Base-by-base conservation (phyloP, 2,797 vertebrate genomes). In the Orientallactaga sibirica region DNA sequence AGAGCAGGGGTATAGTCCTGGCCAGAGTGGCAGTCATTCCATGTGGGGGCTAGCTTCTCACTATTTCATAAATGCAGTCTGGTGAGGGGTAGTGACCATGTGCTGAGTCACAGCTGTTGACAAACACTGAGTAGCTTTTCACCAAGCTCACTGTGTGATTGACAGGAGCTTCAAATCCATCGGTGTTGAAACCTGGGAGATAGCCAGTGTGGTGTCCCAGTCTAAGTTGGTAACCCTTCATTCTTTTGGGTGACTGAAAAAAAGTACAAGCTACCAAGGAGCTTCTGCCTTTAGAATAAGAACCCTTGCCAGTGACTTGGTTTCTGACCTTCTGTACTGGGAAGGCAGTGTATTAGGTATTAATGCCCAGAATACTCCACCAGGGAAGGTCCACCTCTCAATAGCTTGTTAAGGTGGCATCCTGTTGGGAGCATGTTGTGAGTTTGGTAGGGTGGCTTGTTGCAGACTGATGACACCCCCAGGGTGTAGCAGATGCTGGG, bases 191-290 rank as follows among this genome's bases (percentile, higher is more conserved):
- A n/a, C 29, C 41, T 66, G 52, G 43, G 4, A 37, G n/a, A 19
- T 8, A 33, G 3, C 2, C 4, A 37, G 19, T 18, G 15, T 43
- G n/a, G 0, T 43, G 55, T 14, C 41, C n/a, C 15, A 33, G 25
- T 37, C 52, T 75, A 3, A 14, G 48, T 37, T 25, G 43, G 18
- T 79, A 67, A 77, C 10, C 10, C 3, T 12, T 67, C 33, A 8
- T 77, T 81, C 20, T 88, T 86, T 91, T 85, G 29, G 81, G 66
- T 88, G 27, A 20, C 11, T 33, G 78, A 79, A n/a, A 87, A 48
- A 48, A 48, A 71, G 43, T 71, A 22, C 76, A 61, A 22, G 5
- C 9, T 67, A 55, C 66, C 61, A 19, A 41, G 43, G 68, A 73
- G 67, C 5, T 33, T 76, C 70, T 58, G 55, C 14, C 48, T 83